Base-by-base conservation (phyloP, 2,797 vertebrate species). In the Oryzias sinensis region DNA sequence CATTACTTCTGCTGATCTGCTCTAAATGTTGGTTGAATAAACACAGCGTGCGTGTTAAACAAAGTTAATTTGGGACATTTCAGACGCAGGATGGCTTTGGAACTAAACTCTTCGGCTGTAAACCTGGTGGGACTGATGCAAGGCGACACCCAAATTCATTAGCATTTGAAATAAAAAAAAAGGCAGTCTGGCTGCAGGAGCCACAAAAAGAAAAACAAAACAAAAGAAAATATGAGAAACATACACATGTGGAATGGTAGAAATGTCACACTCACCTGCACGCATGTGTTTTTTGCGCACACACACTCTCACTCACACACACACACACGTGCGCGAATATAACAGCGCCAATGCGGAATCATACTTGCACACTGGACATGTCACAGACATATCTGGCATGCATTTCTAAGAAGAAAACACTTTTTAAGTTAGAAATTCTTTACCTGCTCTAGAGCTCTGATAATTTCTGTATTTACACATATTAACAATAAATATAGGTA, bases 401-500 rank as follows among this genome's bases (percentile, higher is more conserved):
- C 87, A 81, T 79, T 84, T 82, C 79, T 61, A 76, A 74, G 64
- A 88, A 83, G 73, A 88, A 87, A 91, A 91, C 73, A 79, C 57
- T 74, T 83, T 37, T 37, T 86, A 83, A 79, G 79, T 85, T 91
- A 89, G 75, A 91, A 87, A 88, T 76, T 86, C 79, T 87, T 84
- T 66, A 82, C 83, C 82, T 74, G 73, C 68, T 87, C 84, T 90
- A 88, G 86, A 90, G 84, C 87, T 90, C 86, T 89, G 83, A 88
- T 88, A 80, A 88, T 77, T 88, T 88, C 85, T 76, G 74, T 89
- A 90, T 90, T 72, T 91, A 91, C 90, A 91, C 88, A 89, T 84
- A 90, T 91, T 87, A 91, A 89, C 85, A 92, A 92, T 92, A 91
- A 90, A 92, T 92, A 92, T 89, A 89, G 76, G 80, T 88, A 67